phyloP scores from a whole-genome alignment of 2,113 vertebrate genomes.

The Syngnathoides biaculeatus region DNA sequence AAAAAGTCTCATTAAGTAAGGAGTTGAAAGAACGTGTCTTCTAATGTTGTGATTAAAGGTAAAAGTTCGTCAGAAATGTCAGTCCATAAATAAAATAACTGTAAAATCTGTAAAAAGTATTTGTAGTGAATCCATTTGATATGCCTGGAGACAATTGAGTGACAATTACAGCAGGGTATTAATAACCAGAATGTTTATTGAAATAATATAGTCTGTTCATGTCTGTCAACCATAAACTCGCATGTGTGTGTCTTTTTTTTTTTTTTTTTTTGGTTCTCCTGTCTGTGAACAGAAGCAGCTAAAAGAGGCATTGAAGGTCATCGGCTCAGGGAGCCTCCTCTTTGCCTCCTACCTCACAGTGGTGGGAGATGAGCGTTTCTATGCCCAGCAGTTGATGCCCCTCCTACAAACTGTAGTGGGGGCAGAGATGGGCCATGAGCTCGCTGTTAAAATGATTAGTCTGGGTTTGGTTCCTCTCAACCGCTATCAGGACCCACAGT shows the following conservation, averaged over 20 bases:
- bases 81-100: too few species aligned
- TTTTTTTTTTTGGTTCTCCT: too few species aligned
- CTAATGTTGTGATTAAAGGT: too few species aligned
- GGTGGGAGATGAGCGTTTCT: slow-evolving; percentile 82
- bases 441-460: slow-evolving; percentile 73
- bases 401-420: slow-evolving; percentile 76
- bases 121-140: neutral
- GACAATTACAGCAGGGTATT: neutral
- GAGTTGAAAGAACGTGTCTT: too few species aligned
- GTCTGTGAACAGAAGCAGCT: slow-evolving; percentile 61
- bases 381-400: slow-evolving; percentile 82
- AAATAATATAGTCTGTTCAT: neutral
- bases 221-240: neutral
- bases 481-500: slow-evolving; percentile 71
- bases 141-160: neutral
- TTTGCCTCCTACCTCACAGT: slow-evolving; percentile 79
- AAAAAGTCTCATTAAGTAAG: too few species aligned
- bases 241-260: neutral
- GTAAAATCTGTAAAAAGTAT: too few species aligned
- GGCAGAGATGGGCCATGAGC: slow-evolving; percentile 79
- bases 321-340: slow-evolving; percentile 76
- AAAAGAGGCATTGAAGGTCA: slow-evolving; percentile 64
- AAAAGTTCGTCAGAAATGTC: too few species aligned
- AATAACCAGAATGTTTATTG: neutral
- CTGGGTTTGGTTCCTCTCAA: slow-evolving; percentile 76